A percentile compares a stretch with the other conserved stretches of the same genome.
Conservation (phyloP, 2,888 invertebrate species). For the Noctuana brunneofusca region DNA sequence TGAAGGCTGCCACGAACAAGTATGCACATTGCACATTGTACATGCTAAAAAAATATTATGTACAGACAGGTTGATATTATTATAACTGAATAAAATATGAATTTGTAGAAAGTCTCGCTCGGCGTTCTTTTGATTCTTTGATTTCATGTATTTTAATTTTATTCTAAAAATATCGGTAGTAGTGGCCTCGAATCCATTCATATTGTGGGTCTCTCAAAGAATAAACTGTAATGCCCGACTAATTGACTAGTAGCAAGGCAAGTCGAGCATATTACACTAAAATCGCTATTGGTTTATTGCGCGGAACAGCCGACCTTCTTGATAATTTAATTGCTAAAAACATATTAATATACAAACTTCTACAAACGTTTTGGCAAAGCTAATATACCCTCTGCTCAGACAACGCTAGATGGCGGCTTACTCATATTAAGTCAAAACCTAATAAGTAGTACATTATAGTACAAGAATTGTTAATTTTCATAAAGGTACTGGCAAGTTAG, state of each 20-base stretch:
- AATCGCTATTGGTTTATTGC: too few species aligned
- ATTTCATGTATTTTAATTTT: too few species aligned
- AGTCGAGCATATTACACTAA: too few species aligned
- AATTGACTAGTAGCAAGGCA: too few species aligned
- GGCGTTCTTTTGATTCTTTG: too few species aligned
- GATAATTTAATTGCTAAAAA: background rate
- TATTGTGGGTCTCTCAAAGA: too few species aligned
- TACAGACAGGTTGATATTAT: background rate
- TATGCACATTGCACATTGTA: too few species aligned
- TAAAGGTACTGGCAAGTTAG: slow-evolving; percentile 19
- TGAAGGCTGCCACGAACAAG: background rate
- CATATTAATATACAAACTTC: background rate
- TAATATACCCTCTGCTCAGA: background rate
- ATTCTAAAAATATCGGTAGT: too few species aligned
- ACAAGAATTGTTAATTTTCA: background rate
- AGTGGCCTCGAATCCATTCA: too few species aligned
- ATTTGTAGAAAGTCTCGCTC: too few species aligned
- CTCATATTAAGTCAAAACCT: background rate
- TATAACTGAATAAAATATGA: background rate
- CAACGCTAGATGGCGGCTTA: background rate
- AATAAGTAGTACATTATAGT: background rate
- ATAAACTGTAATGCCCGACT: too few species aligned
- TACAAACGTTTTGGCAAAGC: background rate
- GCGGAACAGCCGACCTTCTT: background rate
- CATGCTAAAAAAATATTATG: background rate